Evolutionary conservation across 2,797 vertebrate species (phyloP).

Genomic region (Chromobotia macracanthus): DNA sequence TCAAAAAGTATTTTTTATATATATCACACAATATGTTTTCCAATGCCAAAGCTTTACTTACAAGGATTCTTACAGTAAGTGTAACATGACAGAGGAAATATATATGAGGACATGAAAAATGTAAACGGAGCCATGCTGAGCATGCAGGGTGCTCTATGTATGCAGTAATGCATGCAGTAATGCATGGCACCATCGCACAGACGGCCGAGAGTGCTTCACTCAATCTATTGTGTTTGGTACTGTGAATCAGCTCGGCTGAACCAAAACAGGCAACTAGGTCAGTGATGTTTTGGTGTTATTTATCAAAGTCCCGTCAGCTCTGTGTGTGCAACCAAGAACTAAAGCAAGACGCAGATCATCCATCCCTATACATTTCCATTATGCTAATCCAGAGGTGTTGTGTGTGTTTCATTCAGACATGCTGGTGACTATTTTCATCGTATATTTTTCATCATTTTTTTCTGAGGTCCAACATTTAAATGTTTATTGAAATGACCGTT

Average conservation of each 20-base stretch:
- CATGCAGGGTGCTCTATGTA: neutral
- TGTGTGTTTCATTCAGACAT: neutral
- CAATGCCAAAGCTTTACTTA: too few relatives aligned
- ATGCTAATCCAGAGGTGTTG: neutral
- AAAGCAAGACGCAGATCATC: slow-evolving; percentile 43
- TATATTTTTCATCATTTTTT: too few relatives aligned
- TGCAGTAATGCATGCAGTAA: slow-evolving; percentile 37
- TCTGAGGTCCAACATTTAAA: too few relatives aligned
- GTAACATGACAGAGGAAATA: neutral
- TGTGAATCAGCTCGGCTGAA: slow-evolving; percentile 58
- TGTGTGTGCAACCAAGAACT: slow-evolving; percentile 25
- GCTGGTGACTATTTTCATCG: neutral
- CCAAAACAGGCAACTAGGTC: slow-evolving; percentile 61
- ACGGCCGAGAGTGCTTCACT: slow-evolving; percentile 24
- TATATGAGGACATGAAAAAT: neutral
- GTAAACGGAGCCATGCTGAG: neutral
- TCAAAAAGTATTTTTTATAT: too few relatives aligned
- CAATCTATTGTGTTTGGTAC: slow-evolving; percentile 49
- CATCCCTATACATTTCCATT: slow-evolving; percentile 16
- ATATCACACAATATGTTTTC: too few relatives aligned
- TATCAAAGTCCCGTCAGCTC: slow-evolving; percentile 50
- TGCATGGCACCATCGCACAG: slow-evolving; percentile 23
- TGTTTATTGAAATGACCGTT: too few relatives aligned
- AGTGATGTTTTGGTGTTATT: slow-evolving; percentile 56
- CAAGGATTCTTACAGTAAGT: neutral